Conservation (phyloP, 2,888 invertebrate species). For the Volucella inflata region DNA sequence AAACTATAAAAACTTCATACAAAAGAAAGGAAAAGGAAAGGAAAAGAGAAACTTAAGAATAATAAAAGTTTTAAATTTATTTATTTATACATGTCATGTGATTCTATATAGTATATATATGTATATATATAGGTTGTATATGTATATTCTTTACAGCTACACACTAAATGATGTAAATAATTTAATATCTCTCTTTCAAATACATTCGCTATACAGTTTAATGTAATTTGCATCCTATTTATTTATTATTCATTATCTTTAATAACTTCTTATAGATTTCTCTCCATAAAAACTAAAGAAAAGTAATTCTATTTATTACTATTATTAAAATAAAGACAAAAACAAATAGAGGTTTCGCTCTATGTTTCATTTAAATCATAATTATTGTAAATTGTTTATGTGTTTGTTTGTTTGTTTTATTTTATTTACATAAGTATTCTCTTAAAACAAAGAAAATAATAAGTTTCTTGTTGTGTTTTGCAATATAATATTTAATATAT, state of each 20-base stretch:
- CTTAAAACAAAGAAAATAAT: conserved; percentile 72
- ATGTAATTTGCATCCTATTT: conserved; percentile 29
- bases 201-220: conserved; percentile 61
- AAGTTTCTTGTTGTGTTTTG: conserved; percentile 31
- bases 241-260: conserved; percentile 26
- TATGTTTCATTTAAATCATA: conserved; percentile 27
- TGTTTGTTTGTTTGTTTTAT: conserved; percentile 20
- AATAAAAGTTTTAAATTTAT: conserved; percentile 8
- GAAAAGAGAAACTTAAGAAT: conserved; percentile 23
- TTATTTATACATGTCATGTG: conserved; percentile 73
- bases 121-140: conserved; percentile 24
- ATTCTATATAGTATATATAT: conserved; percentile 49
- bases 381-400: conserved; percentile 28
- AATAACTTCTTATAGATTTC: conserved; percentile 42
- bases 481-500: too few species aligned
- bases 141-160: conserved; percentile 56
- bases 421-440: conserved; percentile 72
- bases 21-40: conserved; percentile 38
- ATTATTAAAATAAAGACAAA: conserved; percentile 1
- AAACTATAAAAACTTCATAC: conserved; percentile 49
- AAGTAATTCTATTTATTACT: conserved; percentile 1
- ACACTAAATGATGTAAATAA: conserved; percentile 69
- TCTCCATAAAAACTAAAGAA: conserved; percentile 44
- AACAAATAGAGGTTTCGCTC: conserved; percentile 21
- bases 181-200: conserved; percentile 62